phyloP scores from a whole-genome alignment of 2,888 invertebrate species.

The Lasioglossum marginatum region DNA sequence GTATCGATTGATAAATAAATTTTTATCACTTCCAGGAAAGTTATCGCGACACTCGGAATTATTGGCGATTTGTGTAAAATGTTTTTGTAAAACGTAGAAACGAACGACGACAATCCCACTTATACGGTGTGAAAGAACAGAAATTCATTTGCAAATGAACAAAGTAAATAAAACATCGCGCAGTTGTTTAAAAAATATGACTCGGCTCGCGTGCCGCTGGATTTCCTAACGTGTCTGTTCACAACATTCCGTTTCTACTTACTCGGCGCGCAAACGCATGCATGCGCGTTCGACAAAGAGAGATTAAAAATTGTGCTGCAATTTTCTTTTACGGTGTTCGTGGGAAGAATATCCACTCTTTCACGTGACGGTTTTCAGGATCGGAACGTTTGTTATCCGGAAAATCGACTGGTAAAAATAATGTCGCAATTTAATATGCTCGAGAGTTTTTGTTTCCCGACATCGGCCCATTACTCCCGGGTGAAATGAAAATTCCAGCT shows the following conservation, averaged over 20 bases:
- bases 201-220: not conserved
- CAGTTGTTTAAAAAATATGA: not conserved
- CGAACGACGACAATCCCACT: not conserved
- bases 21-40: not conserved
- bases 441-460: not conserved
- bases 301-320: not conserved
- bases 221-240: not conserved
- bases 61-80: not conserved
- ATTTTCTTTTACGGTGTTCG: not conserved
- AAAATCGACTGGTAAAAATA: not conserved
- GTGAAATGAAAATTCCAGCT: conserved; percentile 6
- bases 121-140: too few species aligned
- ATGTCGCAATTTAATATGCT: not conserved
- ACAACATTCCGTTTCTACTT: not conserved
- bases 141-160: not conserved
- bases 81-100: not conserved
- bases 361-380: not conserved
- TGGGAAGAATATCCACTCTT: not conserved
- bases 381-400: not conserved
- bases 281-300: not conserved
- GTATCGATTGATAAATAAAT: not conserved
- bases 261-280: not conserved
- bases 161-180: not conserved
- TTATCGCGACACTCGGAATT: not conserved
- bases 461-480: not conserved